A percentile compares a stretch with the other conserved stretches of the same genome.
Conservation (phyloP, 1,140 invertebrate species). For the Calliopsis andreniformis region DNA sequence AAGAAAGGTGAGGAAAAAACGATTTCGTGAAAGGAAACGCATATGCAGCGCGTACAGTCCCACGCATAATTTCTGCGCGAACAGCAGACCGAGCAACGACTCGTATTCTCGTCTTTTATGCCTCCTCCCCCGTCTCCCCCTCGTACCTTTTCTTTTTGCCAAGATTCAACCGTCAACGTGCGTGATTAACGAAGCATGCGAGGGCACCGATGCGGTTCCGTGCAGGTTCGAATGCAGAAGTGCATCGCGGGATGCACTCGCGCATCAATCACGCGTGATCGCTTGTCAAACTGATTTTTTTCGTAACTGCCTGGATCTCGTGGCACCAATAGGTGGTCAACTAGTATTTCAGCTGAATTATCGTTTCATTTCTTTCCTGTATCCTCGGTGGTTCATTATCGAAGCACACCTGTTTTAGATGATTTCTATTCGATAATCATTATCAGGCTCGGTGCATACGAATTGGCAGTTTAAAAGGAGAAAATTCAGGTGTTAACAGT, state of each 20-base stretch:
- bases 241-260: conserved; percentile 6
- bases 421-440: no score
- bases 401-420: no score
- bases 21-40: conserved; percentile 59
- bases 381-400: no score
- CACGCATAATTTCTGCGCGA: conserved; percentile 21
- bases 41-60: conserved; percentile 56
- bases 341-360: no score
- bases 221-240: conserved; percentile 16
- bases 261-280: conserved; percentile 29
- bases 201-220: conserved; percentile 14
- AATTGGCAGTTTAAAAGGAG: no score
- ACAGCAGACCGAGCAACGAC: conserved; percentile 21
- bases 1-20: conserved; percentile 43
- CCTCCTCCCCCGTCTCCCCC: background rate
- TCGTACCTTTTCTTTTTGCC: conserved; percentile 25
- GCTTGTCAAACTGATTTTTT: conserved; percentile 10
- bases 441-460: no score
- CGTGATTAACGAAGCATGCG: conserved; percentile 50
- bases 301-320: background rate
- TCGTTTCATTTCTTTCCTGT: no score
- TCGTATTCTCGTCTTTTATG: conserved; percentile 7
- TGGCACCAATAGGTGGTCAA: background rate
- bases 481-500: no score
- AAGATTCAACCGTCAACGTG: conserved; percentile 55